These are phyloP conservation scores for Agrochola lychnidis DNA, from an alignment of 2,888 invertebrate genomes.

Conservation along the genomic window DNA sequence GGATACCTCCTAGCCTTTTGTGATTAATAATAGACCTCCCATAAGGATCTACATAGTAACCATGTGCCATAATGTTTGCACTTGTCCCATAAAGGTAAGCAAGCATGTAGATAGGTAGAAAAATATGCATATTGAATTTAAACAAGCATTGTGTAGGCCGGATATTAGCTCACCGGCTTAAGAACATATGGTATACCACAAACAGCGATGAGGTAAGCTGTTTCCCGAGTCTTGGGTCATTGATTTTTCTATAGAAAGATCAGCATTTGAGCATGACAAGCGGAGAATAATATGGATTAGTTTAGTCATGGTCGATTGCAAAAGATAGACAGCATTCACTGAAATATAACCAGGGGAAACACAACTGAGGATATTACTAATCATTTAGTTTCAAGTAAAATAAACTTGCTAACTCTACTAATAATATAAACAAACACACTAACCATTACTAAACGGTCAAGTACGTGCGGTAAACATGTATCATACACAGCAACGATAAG, in stretches of 20 bases:
- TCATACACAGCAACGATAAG: conserved; percentile 26
- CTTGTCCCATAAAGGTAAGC: background rate
- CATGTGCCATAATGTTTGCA: conserved; percentile 5
- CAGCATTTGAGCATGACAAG: background rate
- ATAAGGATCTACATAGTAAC: background rate
- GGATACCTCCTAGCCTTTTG: background rate
- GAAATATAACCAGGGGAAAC: background rate
- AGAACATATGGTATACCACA: conserved; percentile 43
- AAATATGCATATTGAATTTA: conserved; percentile 33
- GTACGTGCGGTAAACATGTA: conserved; percentile 28
- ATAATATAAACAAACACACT: conserved; percentile 40
- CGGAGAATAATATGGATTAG: background rate
- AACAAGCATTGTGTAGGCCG: conserved; percentile 30
- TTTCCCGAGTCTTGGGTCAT: conserved; percentile 23
- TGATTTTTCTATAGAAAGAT: conserved; percentile 21
- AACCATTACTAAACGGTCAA: conserved; percentile 38
- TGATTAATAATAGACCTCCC: background rate
- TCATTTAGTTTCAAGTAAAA: background rate
- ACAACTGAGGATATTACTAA: background rate
- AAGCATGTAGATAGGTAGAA: background rate
- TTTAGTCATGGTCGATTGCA: background rate
- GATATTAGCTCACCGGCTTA: conserved; percentile 51
- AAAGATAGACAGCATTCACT: background rate
- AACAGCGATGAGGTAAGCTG: conserved; percentile 34
- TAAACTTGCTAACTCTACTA: conserved; percentile 1